Evolutionary conservation across 2,888 invertebrate genomes (phyloP).

Genomic region (Druceiella hillmani): DNA sequence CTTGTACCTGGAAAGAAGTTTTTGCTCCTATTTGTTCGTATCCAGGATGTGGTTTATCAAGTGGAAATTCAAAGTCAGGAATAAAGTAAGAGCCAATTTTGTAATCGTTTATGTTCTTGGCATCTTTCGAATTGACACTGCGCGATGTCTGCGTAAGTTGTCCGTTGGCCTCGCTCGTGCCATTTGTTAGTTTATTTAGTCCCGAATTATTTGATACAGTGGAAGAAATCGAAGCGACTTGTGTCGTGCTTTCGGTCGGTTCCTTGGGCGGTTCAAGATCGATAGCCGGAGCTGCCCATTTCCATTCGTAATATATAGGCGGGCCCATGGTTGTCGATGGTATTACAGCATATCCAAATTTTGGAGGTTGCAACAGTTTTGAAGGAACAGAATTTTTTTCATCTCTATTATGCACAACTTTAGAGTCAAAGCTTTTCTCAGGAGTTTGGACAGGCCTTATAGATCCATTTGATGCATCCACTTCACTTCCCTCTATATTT

Average conservation of each 20-base stretch:
- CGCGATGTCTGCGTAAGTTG: constrained; percentile 12
- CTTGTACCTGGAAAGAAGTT: constrained; percentile 56
- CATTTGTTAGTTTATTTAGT: no score
- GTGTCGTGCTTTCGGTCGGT: no score
- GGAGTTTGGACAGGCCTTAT: no score
- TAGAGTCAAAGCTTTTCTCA: constrained; percentile 25
- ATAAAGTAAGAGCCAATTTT: constrained; percentile 56
- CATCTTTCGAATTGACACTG: constrained; percentile 9
- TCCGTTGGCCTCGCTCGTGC: no score
- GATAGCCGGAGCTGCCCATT: constrained; percentile 58
- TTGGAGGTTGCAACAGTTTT: constrained; percentile 50
- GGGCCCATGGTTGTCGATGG: constrained; percentile 54
- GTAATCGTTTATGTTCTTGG: constrained; percentile 39
- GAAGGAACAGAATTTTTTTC: constrained; percentile 29
- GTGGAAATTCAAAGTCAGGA: constrained; percentile 56
- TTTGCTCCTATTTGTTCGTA: constrained; percentile 50
- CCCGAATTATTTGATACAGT: neutral
- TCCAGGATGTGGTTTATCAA: constrained; percentile 55
- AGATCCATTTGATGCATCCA: no score
- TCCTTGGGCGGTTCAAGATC: constrained; percentile 51
- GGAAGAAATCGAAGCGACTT: constrained; percentile 18
- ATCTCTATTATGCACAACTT: constrained; percentile 22
- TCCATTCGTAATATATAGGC: constrained; percentile 60
- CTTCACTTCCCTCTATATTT: constrained; percentile 34
- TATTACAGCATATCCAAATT: constrained; percentile 36